Base-by-base conservation (phyloP, 2,888 invertebrate species). In the Caenorhabditis sulstoni region DNA sequence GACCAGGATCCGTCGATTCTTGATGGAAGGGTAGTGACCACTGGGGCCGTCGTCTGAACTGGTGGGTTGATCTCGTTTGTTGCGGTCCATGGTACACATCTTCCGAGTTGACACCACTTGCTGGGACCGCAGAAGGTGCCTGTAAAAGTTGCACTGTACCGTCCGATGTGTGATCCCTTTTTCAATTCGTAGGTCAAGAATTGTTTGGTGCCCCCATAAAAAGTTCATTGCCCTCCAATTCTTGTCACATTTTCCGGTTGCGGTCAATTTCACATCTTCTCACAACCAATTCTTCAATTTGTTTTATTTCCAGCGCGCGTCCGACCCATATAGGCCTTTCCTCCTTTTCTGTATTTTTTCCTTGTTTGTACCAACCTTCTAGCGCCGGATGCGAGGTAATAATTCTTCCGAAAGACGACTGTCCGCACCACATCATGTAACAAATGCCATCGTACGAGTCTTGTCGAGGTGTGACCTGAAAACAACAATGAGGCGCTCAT, bases 341-440 rank as follows among this genome's bases (percentile, higher is more conserved):
- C 39, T 18, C 37, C 18, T 14, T 12, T 3, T 53, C 16, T 55
- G 12, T 44, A 1, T 20, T 29, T 29, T 49, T 22, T 85, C 7
- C 47, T 5, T 22, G 23, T 52, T 20, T 86, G 61, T 77, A 81
- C 20, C 83, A 85, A 70, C 88, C 89, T 81, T 83, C 83, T 23
- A 83, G 59, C 18, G 85, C 83, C 2, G 90, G 90, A 81, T 90
- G 90, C n/a, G 90, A 90, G 18, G 90, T 90, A 76, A 90, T 87
- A 71, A 90, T 88, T 64, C 90, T 79, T 41, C 90, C 90, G 55
- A 85, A 90, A 11, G 79, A 75, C 16, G 84, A 82, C 78, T 87
- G 86, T 22, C 90, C 89, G 82, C 90, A 90, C 89, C 90, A 90
- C 89, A 90, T 90, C 90, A 90, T 90, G 79, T 88, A 85, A 80